phyloP scores from a whole-genome alignment of 2,888 invertebrate genomes.

The Synanthedon myopaeformis region DNA sequence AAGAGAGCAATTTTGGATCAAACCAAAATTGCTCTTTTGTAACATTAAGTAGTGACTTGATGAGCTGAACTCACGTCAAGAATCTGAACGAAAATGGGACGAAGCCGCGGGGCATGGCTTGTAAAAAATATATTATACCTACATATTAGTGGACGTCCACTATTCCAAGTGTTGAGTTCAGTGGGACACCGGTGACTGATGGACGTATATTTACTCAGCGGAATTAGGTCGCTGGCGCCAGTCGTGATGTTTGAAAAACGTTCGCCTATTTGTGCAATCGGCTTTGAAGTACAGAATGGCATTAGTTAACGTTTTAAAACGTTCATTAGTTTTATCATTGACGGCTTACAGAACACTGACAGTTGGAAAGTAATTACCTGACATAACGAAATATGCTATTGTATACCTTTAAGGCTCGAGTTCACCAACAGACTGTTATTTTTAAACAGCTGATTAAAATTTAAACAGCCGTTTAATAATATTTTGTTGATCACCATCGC shows the following conservation, averaged over 20 bases:
- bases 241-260: conserved; percentile 1
- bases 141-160: conserved; percentile 1
- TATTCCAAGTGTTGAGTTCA: conserved; percentile 11
- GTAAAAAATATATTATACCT: too few species aligned
- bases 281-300: neutral
- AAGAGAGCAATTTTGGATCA: too few species aligned
- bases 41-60: too few species aligned
- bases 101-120: neutral
- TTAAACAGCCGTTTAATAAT: too few species aligned
- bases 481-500: too few species aligned
- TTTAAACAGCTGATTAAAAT: too few species aligned
- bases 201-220: conserved; percentile 22
- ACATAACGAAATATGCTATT: too few species aligned
- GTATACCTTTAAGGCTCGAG: too few species aligned
- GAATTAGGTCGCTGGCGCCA: conserved; percentile 15
- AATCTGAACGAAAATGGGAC: conserved; percentile 3
- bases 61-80: too few species aligned
- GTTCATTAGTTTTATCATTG: conserved; percentile 92
- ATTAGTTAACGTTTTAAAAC: conserved; percentile 81
- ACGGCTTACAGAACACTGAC: conserved; percentile 79
- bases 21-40: too few species aligned
- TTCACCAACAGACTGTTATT: too few species aligned
- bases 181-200: conserved; percentile 15
- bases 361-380: too few species aligned
- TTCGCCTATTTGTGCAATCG: neutral